Evolutionary conservation across 2,888 invertebrate species (phyloP).

Genomic region (Sclerodermus sp.): DNA sequence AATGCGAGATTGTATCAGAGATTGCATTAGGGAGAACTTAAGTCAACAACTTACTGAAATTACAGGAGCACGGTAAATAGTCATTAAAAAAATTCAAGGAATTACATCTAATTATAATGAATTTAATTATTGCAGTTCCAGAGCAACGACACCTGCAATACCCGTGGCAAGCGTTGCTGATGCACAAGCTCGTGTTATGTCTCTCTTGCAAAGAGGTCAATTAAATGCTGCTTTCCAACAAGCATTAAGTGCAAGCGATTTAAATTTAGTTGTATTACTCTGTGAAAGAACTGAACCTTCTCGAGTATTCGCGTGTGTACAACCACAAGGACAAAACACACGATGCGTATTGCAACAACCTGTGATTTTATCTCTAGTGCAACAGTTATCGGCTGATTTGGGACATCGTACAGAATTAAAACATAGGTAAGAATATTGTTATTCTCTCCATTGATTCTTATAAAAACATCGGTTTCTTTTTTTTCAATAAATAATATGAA

Average conservation of each 20-base stretch:
- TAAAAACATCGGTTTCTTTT: background rate
- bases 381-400: constrained; percentile 91
- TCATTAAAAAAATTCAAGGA: background rate
- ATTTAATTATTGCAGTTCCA: constrained; percentile 69
- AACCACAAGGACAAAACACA: constrained; percentile 60
- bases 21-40: constrained; percentile 50
- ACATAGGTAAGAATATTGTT: constrained; percentile 71
- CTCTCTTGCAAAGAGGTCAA: constrained; percentile 65
- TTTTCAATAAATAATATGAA: constrained; percentile 1
- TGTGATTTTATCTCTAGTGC: constrained; percentile 88
- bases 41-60: constrained; percentile 51
- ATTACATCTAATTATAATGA: background rate
- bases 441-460: background rate
- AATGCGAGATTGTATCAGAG: too few relatives aligned
- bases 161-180: constrained; percentile 55
- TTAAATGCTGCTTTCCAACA: constrained; percentile 87
- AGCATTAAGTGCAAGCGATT: constrained; percentile 86
- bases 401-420: constrained; percentile 80
- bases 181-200: constrained; percentile 46
- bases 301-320: constrained; percentile 66
- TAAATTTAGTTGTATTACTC: constrained; percentile 81
- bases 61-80: constrained; percentile 47
- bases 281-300: constrained; percentile 83
- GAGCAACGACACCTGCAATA: constrained; percentile 76
- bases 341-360: constrained; percentile 81